phyloP scores from a whole-genome alignment of 2,797 vertebrate species.

The Acrocephalus scirpaceus region DNA sequence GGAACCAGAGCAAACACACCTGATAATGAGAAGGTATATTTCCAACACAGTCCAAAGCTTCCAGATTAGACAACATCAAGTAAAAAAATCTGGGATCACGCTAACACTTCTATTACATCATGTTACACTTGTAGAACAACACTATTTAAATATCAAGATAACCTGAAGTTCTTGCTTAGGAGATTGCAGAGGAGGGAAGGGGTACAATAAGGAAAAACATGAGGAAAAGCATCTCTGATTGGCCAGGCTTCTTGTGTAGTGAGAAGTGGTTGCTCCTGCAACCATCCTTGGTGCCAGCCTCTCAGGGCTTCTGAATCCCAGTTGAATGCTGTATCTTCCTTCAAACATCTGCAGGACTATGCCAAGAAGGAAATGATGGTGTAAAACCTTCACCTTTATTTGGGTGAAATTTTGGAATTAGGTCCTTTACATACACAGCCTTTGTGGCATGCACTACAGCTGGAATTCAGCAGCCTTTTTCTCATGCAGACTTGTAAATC shows the following conservation, averaged over 20 bases:
- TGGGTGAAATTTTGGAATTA: background rate
- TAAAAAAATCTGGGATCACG: background rate
- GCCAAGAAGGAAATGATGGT: background rate
- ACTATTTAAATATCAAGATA: background rate
- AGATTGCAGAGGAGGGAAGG: background rate
- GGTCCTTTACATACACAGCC: background rate
- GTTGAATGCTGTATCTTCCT: background rate
- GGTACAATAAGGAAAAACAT: background rate
- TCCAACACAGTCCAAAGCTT: conserved; percentile 19
- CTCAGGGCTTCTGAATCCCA: rapidly evolving
- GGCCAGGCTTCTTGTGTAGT: background rate
- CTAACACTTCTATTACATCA: background rate
- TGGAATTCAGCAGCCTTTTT: background rate
- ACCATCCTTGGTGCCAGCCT: background rate
- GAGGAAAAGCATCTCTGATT: background rate
- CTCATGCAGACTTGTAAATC: background rate
- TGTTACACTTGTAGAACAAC: background rate
- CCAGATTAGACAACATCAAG: background rate
- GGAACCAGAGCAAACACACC: conserved; percentile 30
- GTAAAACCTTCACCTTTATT: background rate
- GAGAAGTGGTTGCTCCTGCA: background rate
- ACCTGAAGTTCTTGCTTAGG: background rate
- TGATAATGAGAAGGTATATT: conserved; percentile 48
- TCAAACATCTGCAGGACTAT: background rate
- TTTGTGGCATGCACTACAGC: background rate